A percentile compares a stretch with the other conserved stretches of the same genome.
Evolutionary conservation across 2,888 invertebrate species (phyloP).

Genomic region (Rhopalosiphum nymphaeae): DNA sequence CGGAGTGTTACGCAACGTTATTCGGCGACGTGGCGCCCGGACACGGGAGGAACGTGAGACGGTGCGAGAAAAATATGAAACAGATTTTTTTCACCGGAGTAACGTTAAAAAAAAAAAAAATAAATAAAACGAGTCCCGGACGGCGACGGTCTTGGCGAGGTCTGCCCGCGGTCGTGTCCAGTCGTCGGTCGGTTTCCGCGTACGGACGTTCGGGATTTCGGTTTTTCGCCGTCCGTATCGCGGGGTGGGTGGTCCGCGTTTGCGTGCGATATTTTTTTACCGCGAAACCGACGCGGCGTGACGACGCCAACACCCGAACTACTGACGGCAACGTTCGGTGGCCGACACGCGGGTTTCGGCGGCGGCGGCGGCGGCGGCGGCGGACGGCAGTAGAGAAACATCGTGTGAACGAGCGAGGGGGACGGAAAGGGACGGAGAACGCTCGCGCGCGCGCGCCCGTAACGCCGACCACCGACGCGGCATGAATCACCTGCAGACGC

Average conservation of each 20-base stretch:
- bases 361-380: not conserved
- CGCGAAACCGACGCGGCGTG: constrained; percentile 43
- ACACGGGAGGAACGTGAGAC: not conserved
- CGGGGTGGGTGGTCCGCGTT: not conserved
- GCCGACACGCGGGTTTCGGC: constrained; percentile 43
- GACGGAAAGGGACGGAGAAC: not conserved
- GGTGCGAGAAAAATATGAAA: not conserved
- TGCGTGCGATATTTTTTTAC: not conserved
- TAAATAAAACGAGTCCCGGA: not conserved
- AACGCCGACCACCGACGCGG: not conserved
- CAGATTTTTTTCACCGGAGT: not conserved
- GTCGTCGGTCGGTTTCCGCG: not conserved
- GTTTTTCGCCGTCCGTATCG: not conserved
- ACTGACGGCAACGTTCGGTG: constrained; percentile 40
- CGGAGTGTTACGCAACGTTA: not conserved
- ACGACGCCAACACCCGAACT: constrained; percentile 54
- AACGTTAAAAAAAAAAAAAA: not conserved
- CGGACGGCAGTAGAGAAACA: not conserved
- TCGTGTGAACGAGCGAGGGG: not conserved
- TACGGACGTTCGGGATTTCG: not conserved
- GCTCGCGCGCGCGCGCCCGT: not conserved
- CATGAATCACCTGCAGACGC: not conserved
- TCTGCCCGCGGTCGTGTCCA: not conserved
- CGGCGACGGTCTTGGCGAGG: not conserved
- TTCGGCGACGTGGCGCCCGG: not conserved